These are phyloP conservation scores for Cichlasoma orientale DNA, from an alignment of 2,797 vertebrate species.

Conservation along the genomic window DNA sequence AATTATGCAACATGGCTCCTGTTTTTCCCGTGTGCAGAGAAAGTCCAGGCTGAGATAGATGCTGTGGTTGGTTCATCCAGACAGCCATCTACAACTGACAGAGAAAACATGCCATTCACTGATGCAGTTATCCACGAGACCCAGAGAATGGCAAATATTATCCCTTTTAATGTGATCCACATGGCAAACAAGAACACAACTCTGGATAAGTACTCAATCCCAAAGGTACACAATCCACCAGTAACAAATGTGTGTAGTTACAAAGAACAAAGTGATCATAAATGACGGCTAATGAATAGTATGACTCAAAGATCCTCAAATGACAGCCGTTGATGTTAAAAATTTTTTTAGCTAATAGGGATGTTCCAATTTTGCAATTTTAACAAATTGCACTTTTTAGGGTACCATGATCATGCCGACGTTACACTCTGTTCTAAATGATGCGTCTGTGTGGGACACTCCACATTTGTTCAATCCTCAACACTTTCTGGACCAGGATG, in stretches of 20 bases:
- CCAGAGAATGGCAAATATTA: slow-evolving; percentile 82
- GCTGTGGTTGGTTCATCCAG: slow-evolving; percentile 74
- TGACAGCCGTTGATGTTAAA: background rate
- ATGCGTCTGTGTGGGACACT: slow-evolving; percentile 61
- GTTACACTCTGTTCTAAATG: slow-evolving; percentile 51
- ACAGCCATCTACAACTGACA: slow-evolving; percentile 74
- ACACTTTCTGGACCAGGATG: slow-evolving; percentile 65
- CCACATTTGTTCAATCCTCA: slow-evolving; percentile 66
- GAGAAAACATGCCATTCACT: slow-evolving; percentile 84
- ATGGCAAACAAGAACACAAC: slow-evolving; percentile 68
- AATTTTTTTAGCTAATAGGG: background rate
- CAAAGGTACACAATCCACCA: slow-evolving; percentile 76
- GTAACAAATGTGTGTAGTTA: background rate
- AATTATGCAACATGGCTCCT: background rate
- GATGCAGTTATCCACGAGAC: slow-evolving; percentile 87
- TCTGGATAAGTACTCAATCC: slow-evolving; percentile 79
- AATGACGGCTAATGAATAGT: background rate
- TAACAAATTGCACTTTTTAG: slow-evolving; percentile 13
- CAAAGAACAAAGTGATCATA: background rate
- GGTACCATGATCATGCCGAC: slow-evolving; percentile 41
- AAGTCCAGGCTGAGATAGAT: slow-evolving; percentile 87
- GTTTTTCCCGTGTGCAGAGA: slow-evolving; percentile 63
- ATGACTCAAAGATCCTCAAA: background rate
- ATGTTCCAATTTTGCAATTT: background rate
- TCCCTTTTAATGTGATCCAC: slow-evolving; percentile 78